Evolutionary conservation across 2,113 vertebrate species (phyloP), one percentile per base, ranked within the genome.

Genomic region (Bos javanicus): DNA sequence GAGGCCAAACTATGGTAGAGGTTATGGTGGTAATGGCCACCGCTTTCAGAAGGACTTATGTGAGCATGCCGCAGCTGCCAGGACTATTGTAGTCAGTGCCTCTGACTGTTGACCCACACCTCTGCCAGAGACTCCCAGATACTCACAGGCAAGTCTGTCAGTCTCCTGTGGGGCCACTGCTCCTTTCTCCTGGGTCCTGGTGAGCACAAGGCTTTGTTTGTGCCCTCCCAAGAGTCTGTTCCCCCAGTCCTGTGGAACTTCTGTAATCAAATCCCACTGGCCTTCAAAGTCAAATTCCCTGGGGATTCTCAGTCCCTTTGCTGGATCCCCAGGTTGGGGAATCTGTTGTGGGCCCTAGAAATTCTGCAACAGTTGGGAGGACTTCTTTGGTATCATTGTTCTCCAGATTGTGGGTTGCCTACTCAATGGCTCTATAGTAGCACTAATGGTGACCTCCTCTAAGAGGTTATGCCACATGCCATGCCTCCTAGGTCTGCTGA

Each of bases 31-130:
- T n/a, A n/a, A n/a, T n/a, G n/a, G 67, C 67, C n/a, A 23, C 9
- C 0, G 0, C 67, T 71, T 71, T 71, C n/a, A 12, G 1, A 71
- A 36, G n/a, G 67, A 12, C 67, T 23, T 36, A 12, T 0, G 5
- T 1, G 9, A 3, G 67, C 67, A 3, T 39, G 67, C 19, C 0
- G 1, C n/a, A 5, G 9, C 67, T 36, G n/a, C n/a, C n/a, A 23
- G 21, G 67, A 23, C 67, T 39, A 2, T 39, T 71, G 67, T 3
- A 12, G 67, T 36, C 67, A 23, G 67, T 39, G 64, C 67, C 67
- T n/a, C 64, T 71, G 64, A 12, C 67, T 3, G 5, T 23, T 23
- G n/a, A 39, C n/a, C n/a, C 10, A 1, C 5, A 23, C 5, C 5
- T 74, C 67, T 74, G 67, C 67, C 36, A 6, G 67, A 6, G 67